A percentile compares a stretch with the other conserved stretches of the same genome.
Conservation (phyloP, 1,140 invertebrate genomes). For the Agrilus planipennis region DNA sequence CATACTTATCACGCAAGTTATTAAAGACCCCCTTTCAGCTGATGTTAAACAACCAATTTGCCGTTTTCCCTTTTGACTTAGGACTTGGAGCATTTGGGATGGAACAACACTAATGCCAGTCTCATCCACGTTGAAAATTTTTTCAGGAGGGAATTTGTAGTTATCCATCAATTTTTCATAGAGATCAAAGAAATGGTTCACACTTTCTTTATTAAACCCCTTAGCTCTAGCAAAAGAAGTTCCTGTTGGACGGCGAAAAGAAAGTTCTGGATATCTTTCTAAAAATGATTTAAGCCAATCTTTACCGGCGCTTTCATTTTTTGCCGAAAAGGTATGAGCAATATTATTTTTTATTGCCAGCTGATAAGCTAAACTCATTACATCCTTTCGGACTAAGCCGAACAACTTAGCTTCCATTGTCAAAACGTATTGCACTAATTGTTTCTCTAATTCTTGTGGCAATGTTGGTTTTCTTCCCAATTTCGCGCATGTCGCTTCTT, state of each 20-base stretch:
- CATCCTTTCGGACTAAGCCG: neutral
- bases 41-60: slow-evolving; percentile 26
- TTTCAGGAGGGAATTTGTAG: slow-evolving; percentile 21
- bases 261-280: neutral
- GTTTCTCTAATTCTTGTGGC: neutral
- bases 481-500: neutral
- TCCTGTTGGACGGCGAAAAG: neutral
- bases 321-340: neutral
- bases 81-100: slow-evolving; percentile 21
- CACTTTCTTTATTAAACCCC: slow-evolving; percentile 20
- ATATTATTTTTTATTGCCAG: neutral
- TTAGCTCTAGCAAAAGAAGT: neutral
- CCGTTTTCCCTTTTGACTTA: slow-evolving; percentile 22
- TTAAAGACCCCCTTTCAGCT: slow-evolving; percentile 9
- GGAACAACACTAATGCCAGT: slow-evolving; percentile 26
- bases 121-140: slow-evolving; percentile 32
- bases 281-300: neutral
- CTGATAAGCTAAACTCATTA: neutral
- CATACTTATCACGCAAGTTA: slow-evolving; percentile 10
- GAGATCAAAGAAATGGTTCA: no score
- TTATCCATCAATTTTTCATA: no score
- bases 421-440: neutral
- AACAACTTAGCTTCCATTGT: neutral
- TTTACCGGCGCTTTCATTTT: neutral
- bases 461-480: no score